Base-by-base conservation (phyloP, 2,113 vertebrate genomes). In the Triplophysa dalaica region DNA sequence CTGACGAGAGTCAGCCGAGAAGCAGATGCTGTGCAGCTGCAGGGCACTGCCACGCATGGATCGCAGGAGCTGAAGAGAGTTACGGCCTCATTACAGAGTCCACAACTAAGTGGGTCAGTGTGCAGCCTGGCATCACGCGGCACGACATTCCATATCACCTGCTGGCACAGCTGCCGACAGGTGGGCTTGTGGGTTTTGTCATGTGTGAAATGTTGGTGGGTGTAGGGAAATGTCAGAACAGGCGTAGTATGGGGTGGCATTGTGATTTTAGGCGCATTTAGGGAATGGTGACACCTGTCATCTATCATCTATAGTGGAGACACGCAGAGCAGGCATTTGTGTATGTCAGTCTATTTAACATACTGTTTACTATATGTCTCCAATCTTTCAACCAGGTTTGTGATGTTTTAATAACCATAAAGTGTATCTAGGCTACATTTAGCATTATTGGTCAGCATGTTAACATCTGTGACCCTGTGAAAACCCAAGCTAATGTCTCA, bases 101-200 rank as follows among this genome's bases (percentile, higher is more conserved):
- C 56, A 38, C 10, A 16, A 70, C 74, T 74, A 85, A 82, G 45
- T 82, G 81, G 84, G 81, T 85, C 84, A 82, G 64, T 26, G 56
- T 84, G 68, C 21, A 26, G 78, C 60, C 29, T 50, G 13, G 45
- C 70, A 70, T n/a, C 29, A n/a, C 11, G 14, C 54, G 38, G 21
- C n/a, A 43, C 2, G 29, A 78, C 60, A 45, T 69, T 83, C 24
- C 21, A 66, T 78, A 65, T 79, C 75, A 83, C 72, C 66, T 70
- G 75, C 78, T 79, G 80, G 70, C 80, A 81, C 38, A 19, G n/a
- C 58, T 54, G 52, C 63, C 50, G 73, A 79, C 70, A 85, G 82
- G 75, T 84, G 82, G 82, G 48, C 56, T 50, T 65, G 29, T 81
- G 69, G 63, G 62, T 77, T 74, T 60, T 60, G 63, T 50, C 63